These are phyloP conservation scores for Oophaga sylvatica DNA, from an alignment of 2,797 vertebrate species.

Conservation along the genomic window DNA sequence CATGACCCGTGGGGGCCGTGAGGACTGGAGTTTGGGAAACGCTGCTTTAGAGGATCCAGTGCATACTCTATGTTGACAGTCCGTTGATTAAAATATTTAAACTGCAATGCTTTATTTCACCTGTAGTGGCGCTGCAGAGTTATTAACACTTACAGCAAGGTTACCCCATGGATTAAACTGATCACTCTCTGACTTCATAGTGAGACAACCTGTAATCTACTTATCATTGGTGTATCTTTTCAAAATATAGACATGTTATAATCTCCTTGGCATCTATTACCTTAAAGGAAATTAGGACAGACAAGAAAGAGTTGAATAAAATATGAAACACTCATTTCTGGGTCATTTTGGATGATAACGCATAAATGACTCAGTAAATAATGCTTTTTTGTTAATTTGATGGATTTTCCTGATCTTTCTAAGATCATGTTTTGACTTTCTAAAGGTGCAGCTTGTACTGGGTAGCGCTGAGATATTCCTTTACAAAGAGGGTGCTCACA, in stretches of 20 bases:
- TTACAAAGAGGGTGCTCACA: conserved; percentile 37
- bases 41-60: background rate
- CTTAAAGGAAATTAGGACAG: background rate
- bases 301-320: background rate
- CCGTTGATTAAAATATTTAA: background rate
- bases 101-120: background rate
- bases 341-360: background rate
- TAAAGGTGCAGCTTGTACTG: background rate
- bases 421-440: background rate
- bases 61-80: background rate
- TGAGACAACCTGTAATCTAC: background rate
- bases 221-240: background rate
- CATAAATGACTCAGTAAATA: background rate
- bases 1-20: too few species aligned
- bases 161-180: background rate
- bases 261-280: background rate
- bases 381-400: background rate
- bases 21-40: too few species aligned
- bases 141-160: background rate
- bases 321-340: background rate
- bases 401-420: background rate
- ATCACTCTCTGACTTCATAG: background rate
- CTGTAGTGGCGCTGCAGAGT: background rate
- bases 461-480: conserved; percentile 40
- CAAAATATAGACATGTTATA: background rate